A percentile compares a stretch with the other conserved stretches of the same genome.
These are phyloP conservation scores for Gymnocheta viridis DNA, from an alignment of 2,888 invertebrate genomes.

Conservation along the genomic window DNA sequence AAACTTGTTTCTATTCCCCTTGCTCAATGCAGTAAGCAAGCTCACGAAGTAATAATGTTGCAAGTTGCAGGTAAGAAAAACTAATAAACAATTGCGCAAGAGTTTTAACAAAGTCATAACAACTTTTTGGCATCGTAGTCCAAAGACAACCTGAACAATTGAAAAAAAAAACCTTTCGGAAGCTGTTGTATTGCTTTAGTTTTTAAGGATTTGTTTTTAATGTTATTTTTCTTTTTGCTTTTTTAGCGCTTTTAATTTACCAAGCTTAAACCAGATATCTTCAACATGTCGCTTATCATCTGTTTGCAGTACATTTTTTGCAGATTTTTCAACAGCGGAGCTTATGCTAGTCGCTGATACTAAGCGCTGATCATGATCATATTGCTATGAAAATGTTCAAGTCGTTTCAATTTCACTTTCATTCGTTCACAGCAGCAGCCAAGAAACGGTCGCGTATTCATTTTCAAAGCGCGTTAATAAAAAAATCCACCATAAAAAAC, in stretches of 20 bases:
- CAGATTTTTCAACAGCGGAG: slow-evolving; percentile 32
- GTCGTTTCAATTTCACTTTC: slow-evolving; percentile 79
- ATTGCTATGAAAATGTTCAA: slow-evolving; percentile 77
- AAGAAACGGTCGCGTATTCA: slow-evolving; percentile 71
- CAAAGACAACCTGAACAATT: slow-evolving; percentile 27
- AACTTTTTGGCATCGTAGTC: slow-evolving; percentile 50
- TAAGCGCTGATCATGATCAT: slow-evolving; percentile 47
- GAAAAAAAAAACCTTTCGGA: slow-evolving; percentile 62
- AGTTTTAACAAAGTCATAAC: slow-evolving; percentile 69
- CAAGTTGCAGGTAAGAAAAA: slow-evolving; percentile 19
- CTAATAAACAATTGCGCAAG: slow-evolving; percentile 66
- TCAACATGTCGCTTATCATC: slow-evolving; percentile 44
- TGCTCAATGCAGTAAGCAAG: neutral
- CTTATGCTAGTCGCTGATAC: slow-evolving; percentile 40
- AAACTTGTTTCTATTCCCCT: slow-evolving; percentile 58
- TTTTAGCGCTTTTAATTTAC: slow-evolving; percentile 1
- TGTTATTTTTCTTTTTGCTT: neutral
- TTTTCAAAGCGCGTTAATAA: slow-evolving; percentile 41
- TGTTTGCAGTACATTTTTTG: slow-evolving; percentile 2
- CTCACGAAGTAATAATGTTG: slow-evolving; percentile 22
- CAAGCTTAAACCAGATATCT: slow-evolving; percentile 54
- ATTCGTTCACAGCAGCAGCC: slow-evolving; percentile 77
- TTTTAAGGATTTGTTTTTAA: slow-evolving; percentile 57
- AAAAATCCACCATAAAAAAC: slow-evolving; percentile 19
- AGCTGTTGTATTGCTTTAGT: slow-evolving; percentile 67